Evolutionary conservation across 92 coral and sea anemone species (phyloP).

Genomic region (Anthopleura xanthogrammica): DNA sequence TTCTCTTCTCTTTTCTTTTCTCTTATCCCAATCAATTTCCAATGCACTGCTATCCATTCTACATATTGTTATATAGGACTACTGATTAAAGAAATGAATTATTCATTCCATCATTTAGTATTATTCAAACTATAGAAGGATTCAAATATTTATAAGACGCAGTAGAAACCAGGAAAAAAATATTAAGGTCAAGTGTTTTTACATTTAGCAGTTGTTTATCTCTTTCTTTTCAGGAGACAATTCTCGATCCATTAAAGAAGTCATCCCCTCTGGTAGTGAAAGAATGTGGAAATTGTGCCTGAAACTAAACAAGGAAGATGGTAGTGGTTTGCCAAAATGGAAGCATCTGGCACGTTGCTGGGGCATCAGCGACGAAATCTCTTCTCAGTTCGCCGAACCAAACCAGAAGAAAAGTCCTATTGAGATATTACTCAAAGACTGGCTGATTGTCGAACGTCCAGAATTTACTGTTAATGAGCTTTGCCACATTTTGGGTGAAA

Average conservation of each 20-base stretch:
- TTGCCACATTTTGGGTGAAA: constrained; percentile 2
- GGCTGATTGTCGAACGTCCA: constrained; percentile 31
- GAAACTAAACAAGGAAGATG: not conserved
- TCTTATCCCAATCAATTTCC: too few relatives aligned
- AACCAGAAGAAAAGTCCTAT: constrained; percentile 39
- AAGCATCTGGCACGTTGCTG: constrained; percentile 42
- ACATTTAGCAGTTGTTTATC: too few relatives aligned
- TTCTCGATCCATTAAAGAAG: not conserved
- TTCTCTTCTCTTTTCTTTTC: too few relatives aligned
- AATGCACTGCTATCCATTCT: too few relatives aligned
- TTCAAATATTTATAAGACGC: too few relatives aligned
- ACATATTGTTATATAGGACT: too few relatives aligned
- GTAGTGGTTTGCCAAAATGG: constrained; percentile 42
- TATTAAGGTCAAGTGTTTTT: too few relatives aligned
- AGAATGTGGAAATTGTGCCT: not conserved
- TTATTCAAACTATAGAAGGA: too few relatives aligned
- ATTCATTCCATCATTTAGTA: too few relatives aligned
- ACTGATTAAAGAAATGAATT: too few relatives aligned
- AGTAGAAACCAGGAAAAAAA: too few relatives aligned
- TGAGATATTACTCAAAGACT: constrained; percentile 38
- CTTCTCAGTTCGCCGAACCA: constrained; percentile 24
- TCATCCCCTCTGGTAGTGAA: not conserved
- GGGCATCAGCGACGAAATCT: constrained; percentile 24
- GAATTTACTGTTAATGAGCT: constrained; percentile 26
- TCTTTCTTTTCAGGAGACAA: not conserved